Conservation (phyloP, 2,888 invertebrate species). For the Scaptomyza parva region DNA sequence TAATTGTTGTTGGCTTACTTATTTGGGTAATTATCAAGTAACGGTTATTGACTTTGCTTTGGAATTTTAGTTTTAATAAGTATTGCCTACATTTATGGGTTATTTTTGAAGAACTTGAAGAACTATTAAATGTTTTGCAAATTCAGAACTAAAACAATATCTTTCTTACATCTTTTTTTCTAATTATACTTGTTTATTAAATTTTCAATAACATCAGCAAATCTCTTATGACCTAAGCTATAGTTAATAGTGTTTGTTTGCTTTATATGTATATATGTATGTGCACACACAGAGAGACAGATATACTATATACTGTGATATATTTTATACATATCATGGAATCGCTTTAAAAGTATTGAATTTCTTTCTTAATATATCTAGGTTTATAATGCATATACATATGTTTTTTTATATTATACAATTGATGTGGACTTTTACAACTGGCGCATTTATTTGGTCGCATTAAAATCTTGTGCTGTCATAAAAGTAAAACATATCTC, state of each 20-base stretch:
- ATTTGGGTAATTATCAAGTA: conserved; percentile 8
- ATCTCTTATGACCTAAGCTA: conserved; percentile 70
- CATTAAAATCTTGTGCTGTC: conserved; percentile 69
- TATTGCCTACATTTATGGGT: not conserved
- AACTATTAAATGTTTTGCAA: no score
- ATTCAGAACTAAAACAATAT: no score
- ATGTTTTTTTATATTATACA: conserved; percentile 41
- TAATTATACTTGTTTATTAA: conserved; percentile 61
- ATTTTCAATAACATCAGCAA: conserved; percentile 79
- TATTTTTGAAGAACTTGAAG: no score
- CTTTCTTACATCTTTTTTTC: conserved; percentile 14
- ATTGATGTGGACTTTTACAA: conserved; percentile 68
- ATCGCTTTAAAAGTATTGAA: conserved; percentile 67
- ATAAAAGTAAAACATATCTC: conserved; percentile 22
- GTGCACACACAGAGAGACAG: conserved; percentile 48
- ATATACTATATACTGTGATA: conserved; percentile 35
- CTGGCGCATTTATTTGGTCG: conserved; percentile 62
- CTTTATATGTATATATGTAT: no score
- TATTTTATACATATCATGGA: conserved; percentile 47
- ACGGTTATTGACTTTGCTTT: not conserved
- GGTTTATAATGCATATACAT: conserved; percentile 25
- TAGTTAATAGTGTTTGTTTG: conserved; percentile 71
- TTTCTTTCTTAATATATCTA: conserved; percentile 32
- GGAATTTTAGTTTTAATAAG: no score
- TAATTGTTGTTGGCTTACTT: conserved; percentile 24